Evolutionary conservation across 2,113 vertebrate species (phyloP), one percentile per base, ranked within the genome.

Genomic region (Lamprotornis superbus): DNA sequence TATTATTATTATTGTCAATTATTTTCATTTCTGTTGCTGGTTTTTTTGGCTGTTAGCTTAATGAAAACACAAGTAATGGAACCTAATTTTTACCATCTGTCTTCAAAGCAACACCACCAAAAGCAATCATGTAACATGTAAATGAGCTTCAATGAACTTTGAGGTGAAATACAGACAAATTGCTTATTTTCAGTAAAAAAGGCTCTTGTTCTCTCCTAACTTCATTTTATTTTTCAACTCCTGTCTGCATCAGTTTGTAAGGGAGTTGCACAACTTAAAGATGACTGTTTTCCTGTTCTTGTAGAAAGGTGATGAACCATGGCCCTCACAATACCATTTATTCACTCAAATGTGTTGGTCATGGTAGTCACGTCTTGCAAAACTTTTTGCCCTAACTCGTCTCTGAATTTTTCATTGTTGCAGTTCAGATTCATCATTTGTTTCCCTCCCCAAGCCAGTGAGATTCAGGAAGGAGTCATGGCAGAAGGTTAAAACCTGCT

Each of bases 351-450:
- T 13, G 44, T 70, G 40, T 30, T 52, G 57, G 75, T 74, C 49
- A 37, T 6, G 42, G 57, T 28, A 84, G 40, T 81, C 52, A 57
- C 9, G 5, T 65, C 71, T 91, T 94, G 75, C 57, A 42, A 77
- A 95, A 84, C 18, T 40, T 57, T 73, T 90, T 96, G 93, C 83
- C 89, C 76, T 67, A 76, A 81, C 96, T 96, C 90, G 96, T 74
- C 83, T 79, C 60, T 59, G 27, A 85, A 10, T 74, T 91, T 79
- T 93, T 73, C 46, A 27, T 35, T 83, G 83, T 52, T 16, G 5
- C 46, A 68, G 33, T 65, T 95, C 56, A 42, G 31, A 80, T 70
- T 87, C 59, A 87, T 83, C 35, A 53, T 63, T 63, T 15, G 7
- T 81, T 78, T 83, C 88, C 87, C 90, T 90, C 20, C 59, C 65